Evolutionary conservation across 2,888 invertebrate species (phyloP).

Genomic region (Seira ritae): DNA sequence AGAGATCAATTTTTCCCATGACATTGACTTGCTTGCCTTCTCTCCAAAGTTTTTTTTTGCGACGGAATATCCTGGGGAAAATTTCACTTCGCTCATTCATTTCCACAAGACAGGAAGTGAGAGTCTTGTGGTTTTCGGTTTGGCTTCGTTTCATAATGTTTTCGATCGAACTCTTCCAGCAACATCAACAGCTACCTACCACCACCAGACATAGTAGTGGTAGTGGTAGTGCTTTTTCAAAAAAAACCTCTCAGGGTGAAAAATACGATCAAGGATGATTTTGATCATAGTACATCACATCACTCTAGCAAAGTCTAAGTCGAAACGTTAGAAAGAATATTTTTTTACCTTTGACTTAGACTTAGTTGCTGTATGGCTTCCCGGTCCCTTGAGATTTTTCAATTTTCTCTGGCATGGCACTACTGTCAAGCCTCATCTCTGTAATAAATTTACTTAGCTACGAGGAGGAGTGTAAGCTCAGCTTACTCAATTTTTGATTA

Average conservation of each 20-base stretch:
- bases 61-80: constrained; percentile 14
- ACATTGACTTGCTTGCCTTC: constrained; percentile 1
- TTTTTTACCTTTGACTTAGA: background rate
- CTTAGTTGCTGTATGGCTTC: background rate
- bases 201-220: too few relatives aligned
- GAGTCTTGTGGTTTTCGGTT: background rate
- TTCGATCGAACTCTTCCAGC: background rate
- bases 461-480: background rate
- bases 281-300: background rate
- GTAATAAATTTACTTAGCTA: background rate
- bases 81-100: background rate
- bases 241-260: background rate
- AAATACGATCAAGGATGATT: background rate
- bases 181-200: background rate
- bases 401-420: too few relatives aligned
- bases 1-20: constrained; percentile 7
- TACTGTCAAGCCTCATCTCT: background rate
- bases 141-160: too few relatives aligned
- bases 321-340: background rate
- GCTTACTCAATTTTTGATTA: background rate
- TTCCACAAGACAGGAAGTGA: constrained; percentile 20
- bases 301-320: background rate
- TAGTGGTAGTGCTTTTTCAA: too few relatives aligned
- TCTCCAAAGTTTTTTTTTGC: background rate
- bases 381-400: background rate